A percentile compares a stretch with the other conserved stretches of the same genome.
These are phyloP conservation scores for Chrysocyon brachyurus DNA, from an alignment of 2,797 vertebrate genomes.

Conservation along the genomic window DNA sequence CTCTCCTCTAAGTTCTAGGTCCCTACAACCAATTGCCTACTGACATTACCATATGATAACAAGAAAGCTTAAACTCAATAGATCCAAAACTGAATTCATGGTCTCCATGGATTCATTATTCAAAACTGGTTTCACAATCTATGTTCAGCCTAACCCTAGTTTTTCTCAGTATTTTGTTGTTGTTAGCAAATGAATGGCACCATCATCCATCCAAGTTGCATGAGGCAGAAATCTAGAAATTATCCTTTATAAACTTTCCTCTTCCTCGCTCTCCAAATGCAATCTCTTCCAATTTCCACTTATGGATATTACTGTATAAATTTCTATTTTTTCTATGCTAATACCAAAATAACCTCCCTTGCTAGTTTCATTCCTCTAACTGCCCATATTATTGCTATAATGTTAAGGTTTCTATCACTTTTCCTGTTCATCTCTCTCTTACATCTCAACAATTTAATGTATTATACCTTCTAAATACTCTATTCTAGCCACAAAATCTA, in stretches of 20 bases:
- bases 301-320: neutral
- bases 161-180: neutral
- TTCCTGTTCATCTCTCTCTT: neutral
- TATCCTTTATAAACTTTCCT: neutral
- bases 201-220: neutral
- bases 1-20: neutral
- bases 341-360: constrained; percentile 38
- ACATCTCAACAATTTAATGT: constrained; percentile 3
- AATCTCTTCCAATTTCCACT: neutral
- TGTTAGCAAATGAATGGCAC: neutral
- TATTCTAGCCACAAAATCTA: constrained; percentile 26
- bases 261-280: neutral
- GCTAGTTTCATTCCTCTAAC: neutral
- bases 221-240: neutral
- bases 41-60: neutral
- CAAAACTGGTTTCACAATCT: neutral
- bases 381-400: neutral
- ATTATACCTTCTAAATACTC: constrained; percentile 5
- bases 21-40: neutral
- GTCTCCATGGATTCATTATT: neutral
- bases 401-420: neutral
- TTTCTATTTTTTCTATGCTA: neutral
- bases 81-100: neutral
- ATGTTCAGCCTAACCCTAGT: neutral
- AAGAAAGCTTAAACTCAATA: neutral